Evolutionary conservation across 2,888 invertebrate genomes (phyloP).

Genomic region (Rotaria socialis): DNA sequence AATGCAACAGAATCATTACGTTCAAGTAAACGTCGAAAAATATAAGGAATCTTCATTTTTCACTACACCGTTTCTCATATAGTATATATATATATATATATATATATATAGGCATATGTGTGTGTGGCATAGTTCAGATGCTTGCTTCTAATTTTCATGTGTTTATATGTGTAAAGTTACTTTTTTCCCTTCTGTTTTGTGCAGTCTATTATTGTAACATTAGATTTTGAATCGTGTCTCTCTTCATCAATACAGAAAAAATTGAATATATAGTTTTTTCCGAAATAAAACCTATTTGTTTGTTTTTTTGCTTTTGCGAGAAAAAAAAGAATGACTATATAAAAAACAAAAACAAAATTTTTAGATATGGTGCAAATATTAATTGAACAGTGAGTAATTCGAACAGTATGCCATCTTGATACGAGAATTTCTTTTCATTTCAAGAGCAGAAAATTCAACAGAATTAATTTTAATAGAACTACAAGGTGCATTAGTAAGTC

Average conservation of each 20-base stretch:
- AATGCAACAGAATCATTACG: background rate
- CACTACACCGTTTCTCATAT: no score
- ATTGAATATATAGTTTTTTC: background rate
- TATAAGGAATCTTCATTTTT: background rate
- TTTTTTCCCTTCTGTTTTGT: background rate
- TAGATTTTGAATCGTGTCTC: background rate
- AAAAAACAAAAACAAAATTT: background rate
- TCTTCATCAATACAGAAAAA: background rate
- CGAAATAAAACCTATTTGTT: background rate
- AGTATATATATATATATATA: no score
- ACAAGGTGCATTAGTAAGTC: background rate
- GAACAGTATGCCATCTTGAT: no score
- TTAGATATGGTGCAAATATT: constrained; percentile 23
- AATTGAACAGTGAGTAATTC: background rate
- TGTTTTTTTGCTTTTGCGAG: background rate
- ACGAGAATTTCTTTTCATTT: background rate
- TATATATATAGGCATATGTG: no score
- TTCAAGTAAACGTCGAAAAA: background rate
- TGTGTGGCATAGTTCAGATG: background rate
- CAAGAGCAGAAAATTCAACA: background rate
- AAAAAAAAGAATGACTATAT: background rate
- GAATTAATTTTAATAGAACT: background rate
- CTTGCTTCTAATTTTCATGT: background rate
- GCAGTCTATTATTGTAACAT: background rate
- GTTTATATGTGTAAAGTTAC: background rate